phyloP scores from a whole-genome alignment of 2,888 invertebrate genomes.

The Volucella zonaria region DNA sequence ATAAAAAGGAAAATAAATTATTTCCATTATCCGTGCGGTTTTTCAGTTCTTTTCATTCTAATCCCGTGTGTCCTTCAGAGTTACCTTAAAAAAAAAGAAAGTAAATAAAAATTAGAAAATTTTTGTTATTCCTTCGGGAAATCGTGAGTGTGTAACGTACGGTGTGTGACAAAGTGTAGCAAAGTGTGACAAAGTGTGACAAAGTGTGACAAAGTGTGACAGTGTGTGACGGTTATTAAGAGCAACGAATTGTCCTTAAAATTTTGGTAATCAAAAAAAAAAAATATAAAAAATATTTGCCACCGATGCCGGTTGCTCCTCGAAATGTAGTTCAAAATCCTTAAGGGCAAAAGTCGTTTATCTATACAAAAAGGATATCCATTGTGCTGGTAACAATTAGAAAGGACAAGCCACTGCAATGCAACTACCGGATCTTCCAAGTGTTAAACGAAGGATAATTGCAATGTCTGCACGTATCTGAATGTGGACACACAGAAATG shows the following conservation, averaged over 20 bases:
- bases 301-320: constrained; percentile 59
- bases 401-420: background rate
- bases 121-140: constrained; percentile 1
- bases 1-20: constrained; percentile 14
- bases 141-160: constrained; percentile 10
- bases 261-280: constrained; percentile 49
- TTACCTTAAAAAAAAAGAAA: constrained; percentile 23
- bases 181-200: constrained; percentile 27
- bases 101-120: constrained; percentile 3
- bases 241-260: constrained; percentile 28
- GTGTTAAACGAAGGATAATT: constrained; percentile 6
- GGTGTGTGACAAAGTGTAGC: constrained; percentile 21
- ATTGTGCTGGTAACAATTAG: background rate
- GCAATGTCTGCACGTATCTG: constrained; percentile 4
- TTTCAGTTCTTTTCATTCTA: constrained; percentile 6
- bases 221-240: constrained; percentile 48
- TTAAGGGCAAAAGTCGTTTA: background rate
- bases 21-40: constrained; percentile 44
- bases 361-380: background rate
- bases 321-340: background rate
- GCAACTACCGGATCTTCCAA: constrained; percentile 11
- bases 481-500: too few relatives aligned
- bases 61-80: constrained; percentile 58
- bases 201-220: constrained; percentile 15
- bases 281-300: constrained; percentile 3